A percentile compares a stretch with the other conserved stretches of the same genome.
Evolutionary conservation across 2,888 invertebrate genomes (phyloP).

Genomic region (Onthophagus sagittarius): DNA sequence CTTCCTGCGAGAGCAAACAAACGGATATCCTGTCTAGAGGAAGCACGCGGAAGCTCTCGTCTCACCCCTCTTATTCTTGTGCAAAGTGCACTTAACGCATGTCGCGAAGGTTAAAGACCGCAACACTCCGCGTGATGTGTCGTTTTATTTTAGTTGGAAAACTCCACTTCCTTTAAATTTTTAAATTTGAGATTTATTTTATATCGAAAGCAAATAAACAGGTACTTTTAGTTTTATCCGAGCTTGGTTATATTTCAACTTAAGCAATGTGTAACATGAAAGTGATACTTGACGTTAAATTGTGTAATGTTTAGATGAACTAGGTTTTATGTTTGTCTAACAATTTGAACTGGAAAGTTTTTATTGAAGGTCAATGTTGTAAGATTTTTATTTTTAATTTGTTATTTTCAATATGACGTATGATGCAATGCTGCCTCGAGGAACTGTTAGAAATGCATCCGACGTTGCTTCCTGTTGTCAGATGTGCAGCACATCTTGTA

Average conservation of each 20-base stretch:
- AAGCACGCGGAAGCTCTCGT: neutral
- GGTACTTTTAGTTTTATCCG: neutral
- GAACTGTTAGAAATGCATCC: constrained; percentile 12
- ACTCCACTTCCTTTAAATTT: neutral
- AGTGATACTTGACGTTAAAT: neutral
- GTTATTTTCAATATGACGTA: neutral
- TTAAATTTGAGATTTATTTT: too few relatives aligned
- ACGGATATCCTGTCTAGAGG: neutral
- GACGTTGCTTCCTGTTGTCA: constrained; percentile 6
- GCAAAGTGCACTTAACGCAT: neutral
- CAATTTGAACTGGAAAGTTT: neutral
- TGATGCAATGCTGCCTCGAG: neutral
- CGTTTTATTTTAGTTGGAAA: neutral
- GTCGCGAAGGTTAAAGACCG: neutral
- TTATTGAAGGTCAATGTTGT: neutral
- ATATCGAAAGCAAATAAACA: neutral
- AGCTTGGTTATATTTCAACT: neutral
- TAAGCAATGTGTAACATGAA: neutral
- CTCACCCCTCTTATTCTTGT: neutral
- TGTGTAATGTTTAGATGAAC: neutral
- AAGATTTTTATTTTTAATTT: neutral
- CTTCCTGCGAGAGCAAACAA: neutral
- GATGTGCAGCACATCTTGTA: neutral
- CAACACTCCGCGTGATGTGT: neutral
- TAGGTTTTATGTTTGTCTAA: neutral